These are phyloP conservation scores for Prosopocoilus inquinatus DNA, from an alignment of 2,888 invertebrate species.

Conservation along the genomic window DNA sequence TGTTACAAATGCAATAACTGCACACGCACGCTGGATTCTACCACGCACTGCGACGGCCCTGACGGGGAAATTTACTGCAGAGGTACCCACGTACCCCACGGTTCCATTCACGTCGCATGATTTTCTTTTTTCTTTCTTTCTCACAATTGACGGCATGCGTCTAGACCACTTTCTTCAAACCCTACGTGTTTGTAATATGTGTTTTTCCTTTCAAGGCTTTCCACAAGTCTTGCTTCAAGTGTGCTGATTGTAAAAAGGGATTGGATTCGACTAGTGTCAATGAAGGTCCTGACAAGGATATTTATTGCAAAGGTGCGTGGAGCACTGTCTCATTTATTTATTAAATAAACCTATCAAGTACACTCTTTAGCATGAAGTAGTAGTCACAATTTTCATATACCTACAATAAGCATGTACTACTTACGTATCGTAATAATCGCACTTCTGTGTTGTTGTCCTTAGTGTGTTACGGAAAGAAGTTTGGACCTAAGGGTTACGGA, in stretches of 20 bases:
- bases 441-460: slow-evolving; percentile 36
- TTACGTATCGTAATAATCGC: not conserved
- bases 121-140: not conserved
- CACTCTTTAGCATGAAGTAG: too few species aligned
- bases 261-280: slow-evolving; percentile 90
- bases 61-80: slow-evolving; percentile 90
- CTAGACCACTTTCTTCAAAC: slow-evolving; percentile 7
- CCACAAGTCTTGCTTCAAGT: slow-evolving; percentile 94
- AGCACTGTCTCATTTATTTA: slow-evolving; percentile 23
- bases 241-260: slow-evolving; percentile 81
- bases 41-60: slow-evolving; percentile 89
- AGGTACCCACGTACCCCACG: slow-evolving; percentile 60
- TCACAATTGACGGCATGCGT: not conserved
- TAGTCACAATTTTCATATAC: too few species aligned
- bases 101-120: not conserved
- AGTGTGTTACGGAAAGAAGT: slow-evolving; percentile 96
- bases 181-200: slow-evolving; percentile 1
- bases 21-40: slow-evolving; percentile 81
- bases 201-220: slow-evolving; percentile 65
- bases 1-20: slow-evolving; percentile 88
- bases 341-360: too few species aligned
- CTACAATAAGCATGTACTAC: too few species aligned
- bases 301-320: slow-evolving; percentile 91
- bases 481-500: slow-evolving; percentile 96
- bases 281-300: slow-evolving; percentile 92